Evolutionary conservation across 1,140 invertebrate genomes (phyloP).

Genomic region (Aphis craccivora): DNA sequence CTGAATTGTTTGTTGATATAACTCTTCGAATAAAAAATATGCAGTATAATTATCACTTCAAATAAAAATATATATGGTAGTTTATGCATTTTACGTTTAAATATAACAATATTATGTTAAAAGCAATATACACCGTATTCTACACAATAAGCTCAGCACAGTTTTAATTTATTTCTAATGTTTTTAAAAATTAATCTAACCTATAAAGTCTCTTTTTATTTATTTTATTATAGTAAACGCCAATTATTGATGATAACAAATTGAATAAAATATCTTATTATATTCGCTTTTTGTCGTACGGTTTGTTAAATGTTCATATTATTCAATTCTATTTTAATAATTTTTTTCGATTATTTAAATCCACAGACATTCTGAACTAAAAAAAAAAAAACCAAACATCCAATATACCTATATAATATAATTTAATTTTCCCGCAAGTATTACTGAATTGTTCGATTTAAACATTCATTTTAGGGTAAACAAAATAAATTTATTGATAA

Average conservation of each 20-base stretch:
- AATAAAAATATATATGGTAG: neutral
- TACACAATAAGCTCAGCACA: neutral
- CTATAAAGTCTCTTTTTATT: too few relatives aligned
- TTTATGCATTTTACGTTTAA: neutral
- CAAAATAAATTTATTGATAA: too few relatives aligned
- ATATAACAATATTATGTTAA: neutral
- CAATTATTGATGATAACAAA: too few relatives aligned
- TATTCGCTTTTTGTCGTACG: neutral
- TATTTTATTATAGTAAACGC: too few relatives aligned
- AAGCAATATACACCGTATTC: neutral
- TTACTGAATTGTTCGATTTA: neutral
- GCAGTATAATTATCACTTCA: neutral
- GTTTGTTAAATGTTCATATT: neutral
- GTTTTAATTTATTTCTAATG: neutral
- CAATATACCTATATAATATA: too few relatives aligned
- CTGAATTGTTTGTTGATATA: constrained; percentile 1
- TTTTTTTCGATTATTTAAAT: too few relatives aligned
- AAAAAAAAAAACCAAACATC: too few relatives aligned
- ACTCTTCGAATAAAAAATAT: neutral
- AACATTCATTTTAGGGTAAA: neutral
- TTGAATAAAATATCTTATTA: too few relatives aligned
- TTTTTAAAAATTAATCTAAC: neutral
- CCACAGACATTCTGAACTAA: too few relatives aligned
- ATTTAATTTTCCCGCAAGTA: neutral
- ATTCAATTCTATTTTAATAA: too few relatives aligned